Evolutionary conservation across 2,888 invertebrate species (phyloP).

Genomic region (Dasypolia templi): DNA sequence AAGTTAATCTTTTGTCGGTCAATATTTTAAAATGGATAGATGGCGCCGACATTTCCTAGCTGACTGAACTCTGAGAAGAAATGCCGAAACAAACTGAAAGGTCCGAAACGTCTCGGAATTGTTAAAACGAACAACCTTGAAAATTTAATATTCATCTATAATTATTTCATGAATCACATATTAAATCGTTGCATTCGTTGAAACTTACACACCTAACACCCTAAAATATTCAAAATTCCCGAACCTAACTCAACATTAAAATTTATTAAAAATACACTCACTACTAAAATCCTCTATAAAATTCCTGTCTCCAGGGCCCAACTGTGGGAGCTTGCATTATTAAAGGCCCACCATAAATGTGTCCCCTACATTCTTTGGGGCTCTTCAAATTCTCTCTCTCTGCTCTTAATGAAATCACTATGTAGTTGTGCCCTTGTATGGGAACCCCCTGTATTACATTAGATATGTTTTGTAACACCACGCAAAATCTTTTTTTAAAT

Average conservation of each 20-base stretch:
- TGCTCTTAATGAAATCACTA: constrained; percentile 71
- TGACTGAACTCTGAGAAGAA: neutral
- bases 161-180: neutral
- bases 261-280: constrained; percentile 56
- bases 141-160: neutral
- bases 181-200: neutral
- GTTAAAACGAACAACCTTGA: neutral
- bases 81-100: neutral
- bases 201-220: neutral
- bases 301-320: constrained; percentile 40
- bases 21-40: neutral
- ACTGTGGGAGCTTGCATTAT: constrained; percentile 34
- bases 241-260: constrained; percentile 21
- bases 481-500: no score
- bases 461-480: no score
- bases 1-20: neutral
- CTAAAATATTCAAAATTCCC: neutral
- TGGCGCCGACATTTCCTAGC: neutral
- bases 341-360: constrained; percentile 54
- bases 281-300: constrained; percentile 14
- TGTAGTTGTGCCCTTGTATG: constrained; percentile 9
- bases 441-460: neutral
- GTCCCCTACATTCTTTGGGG: constrained; percentile 73
- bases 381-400: constrained; percentile 75
- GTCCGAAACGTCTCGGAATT: no score